Conservation (phyloP, 2,888 invertebrate species). For the Mylabris sibirica region DNA sequence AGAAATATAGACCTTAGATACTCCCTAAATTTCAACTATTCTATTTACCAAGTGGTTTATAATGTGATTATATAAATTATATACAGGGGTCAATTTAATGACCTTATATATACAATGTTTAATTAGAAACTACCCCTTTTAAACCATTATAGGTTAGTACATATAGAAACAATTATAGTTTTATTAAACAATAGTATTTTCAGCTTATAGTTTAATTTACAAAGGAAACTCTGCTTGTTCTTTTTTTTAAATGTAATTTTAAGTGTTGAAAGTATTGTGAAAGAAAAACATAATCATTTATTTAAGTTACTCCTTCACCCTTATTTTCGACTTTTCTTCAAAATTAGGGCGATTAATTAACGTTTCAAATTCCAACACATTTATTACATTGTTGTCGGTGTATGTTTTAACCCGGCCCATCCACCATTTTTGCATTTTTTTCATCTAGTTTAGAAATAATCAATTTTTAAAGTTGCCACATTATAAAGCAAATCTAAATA, state of each 20-base stretch:
- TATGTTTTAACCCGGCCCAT: background rate
- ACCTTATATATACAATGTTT: background rate
- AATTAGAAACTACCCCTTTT: background rate
- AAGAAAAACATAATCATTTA: background rate
- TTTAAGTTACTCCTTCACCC: background rate
- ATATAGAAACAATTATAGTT: background rate
- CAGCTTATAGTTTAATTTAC: background rate
- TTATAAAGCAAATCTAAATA: no score
- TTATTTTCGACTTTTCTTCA: background rate
- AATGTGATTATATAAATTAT: background rate
- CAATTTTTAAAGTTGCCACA: no score
- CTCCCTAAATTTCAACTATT: background rate
- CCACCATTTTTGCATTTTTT: background rate
- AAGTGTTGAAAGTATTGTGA: background rate
- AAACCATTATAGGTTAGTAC: background rate
- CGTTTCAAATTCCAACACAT: background rate
- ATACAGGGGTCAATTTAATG: background rate
- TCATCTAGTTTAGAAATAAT: background rate
- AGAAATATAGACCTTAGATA: background rate
- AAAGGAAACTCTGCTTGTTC: background rate
- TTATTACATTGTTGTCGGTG: background rate
- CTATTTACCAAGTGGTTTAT: background rate
- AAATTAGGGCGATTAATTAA: background rate
- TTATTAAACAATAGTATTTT: background rate
- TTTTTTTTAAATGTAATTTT: background rate